Percentiles rank a stretch among this genome's conserved stretches.
phyloP scores from a whole-genome alignment of 2,888 invertebrate species.

The Noctua pronuba region DNA sequence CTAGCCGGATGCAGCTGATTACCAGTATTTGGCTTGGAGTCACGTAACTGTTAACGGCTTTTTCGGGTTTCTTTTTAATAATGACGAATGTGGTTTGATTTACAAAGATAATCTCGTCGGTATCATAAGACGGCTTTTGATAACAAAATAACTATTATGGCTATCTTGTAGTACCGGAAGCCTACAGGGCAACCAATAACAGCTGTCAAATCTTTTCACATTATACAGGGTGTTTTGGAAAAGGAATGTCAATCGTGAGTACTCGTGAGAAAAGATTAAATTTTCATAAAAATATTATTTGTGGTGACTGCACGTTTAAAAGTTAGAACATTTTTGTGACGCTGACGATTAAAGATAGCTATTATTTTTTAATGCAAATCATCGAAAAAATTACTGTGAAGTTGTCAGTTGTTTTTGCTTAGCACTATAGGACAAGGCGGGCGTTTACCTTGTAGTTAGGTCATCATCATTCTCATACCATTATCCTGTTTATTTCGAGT shows the following conservation, averaged over 20 bases:
- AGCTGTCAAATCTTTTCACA: not conserved
- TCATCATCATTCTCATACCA: not conserved
- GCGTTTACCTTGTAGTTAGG: not conserved
- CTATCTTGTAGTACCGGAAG: not conserved
- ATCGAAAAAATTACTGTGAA: not conserved
- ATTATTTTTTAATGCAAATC: not conserved
- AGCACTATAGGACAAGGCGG: not conserved
- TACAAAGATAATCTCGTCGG: not conserved
- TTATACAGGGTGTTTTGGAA: not conserved
- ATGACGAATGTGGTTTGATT: not conserved
- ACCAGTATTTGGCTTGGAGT: too few species aligned
- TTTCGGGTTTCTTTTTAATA: not conserved
- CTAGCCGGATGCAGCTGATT: too few species aligned
- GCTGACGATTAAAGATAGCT: not conserved
- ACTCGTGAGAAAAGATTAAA: too few species aligned
- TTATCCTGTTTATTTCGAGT: not conserved
- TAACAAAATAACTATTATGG: not conserved
- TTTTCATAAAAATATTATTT: not conserved
- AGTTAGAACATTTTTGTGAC: not conserved
- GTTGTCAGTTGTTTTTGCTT: not conserved
- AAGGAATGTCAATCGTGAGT: not conserved
- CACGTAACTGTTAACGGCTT: not conserved
- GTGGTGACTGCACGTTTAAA: not conserved
- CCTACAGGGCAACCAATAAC: not conserved
- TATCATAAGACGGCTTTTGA: slow-evolving; percentile 23